Percentiles rank a stretch among this genome's conserved stretches.
Conservation (phyloP, 1,140 invertebrate species). For the Euwallacea fornicatus region DNA sequence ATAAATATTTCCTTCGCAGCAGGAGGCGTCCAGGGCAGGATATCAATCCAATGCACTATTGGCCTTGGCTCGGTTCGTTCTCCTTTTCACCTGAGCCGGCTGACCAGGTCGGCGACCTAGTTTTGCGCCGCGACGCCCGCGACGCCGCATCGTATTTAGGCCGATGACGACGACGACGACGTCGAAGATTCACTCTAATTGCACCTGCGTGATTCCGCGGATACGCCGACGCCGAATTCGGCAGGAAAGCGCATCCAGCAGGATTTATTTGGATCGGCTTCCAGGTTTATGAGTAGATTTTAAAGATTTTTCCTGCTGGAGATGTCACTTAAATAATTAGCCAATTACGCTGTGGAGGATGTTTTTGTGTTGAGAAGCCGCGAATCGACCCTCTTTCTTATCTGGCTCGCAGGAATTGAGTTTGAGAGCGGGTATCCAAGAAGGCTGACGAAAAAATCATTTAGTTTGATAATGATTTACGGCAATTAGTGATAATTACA, state of each 20-base stretch:
- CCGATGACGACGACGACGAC: slow-evolving; percentile 5
- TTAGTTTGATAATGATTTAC: too few species aligned
- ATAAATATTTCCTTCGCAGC: slow-evolving; percentile 20
- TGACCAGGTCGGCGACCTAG: slow-evolving; percentile 34
- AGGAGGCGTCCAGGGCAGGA: slow-evolving; percentile 5
- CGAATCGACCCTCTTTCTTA: too few species aligned
- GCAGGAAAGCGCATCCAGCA: slow-evolving; percentile 6
- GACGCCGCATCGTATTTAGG: slow-evolving; percentile 33
- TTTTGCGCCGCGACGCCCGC: slow-evolving; percentile 29
- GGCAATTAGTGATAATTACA: too few species aligned
- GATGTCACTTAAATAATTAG: too few species aligned
- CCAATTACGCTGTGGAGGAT: too few species aligned
- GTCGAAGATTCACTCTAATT: slow-evolving; percentile 30
- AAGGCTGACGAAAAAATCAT: too few species aligned
- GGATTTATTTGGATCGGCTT: neutral
- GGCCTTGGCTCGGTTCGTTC: slow-evolving; percentile 36
- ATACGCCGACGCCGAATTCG: neutral
- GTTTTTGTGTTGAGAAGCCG: too few species aligned
- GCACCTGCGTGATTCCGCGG: slow-evolving; percentile 30
- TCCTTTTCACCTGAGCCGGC: slow-evolving; percentile 32
- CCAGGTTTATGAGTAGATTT: too few species aligned
- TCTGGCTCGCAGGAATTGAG: too few species aligned
- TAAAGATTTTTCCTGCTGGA: too few species aligned
- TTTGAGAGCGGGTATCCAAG: too few species aligned
- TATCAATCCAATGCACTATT: slow-evolving; percentile 29